phyloP scores from a whole-genome alignment of 1,140 invertebrate genomes.

The Cepaea nemoralis region DNA sequence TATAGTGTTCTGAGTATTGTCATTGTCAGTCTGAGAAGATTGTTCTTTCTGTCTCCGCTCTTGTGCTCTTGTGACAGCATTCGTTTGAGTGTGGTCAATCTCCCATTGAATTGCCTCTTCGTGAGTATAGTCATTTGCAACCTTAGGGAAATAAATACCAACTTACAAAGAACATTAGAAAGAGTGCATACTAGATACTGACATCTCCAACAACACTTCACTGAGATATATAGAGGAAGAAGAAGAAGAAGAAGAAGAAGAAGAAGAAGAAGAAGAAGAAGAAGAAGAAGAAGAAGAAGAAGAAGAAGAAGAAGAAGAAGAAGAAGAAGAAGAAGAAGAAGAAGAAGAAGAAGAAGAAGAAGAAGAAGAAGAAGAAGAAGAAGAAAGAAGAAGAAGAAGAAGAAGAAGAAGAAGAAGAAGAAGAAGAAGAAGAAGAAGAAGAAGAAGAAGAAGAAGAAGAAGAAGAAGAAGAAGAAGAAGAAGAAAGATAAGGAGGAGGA shows the following conservation, averaged over 20 bases:
- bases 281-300: neutral
- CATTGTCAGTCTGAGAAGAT: too few species aligned
- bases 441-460: slow-evolving; percentile 1
- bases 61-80: too few species aligned
- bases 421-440: slow-evolving; percentile 8
- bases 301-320: neutral
- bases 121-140: too few species aligned
- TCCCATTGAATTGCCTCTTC: too few species aligned
- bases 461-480: neutral
- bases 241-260: neutral
- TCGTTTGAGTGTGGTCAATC: too few species aligned
- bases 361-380: slow-evolving; percentile 8
- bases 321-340: slow-evolving; percentile 5
- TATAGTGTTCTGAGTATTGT: too few species aligned
- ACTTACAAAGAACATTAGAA: too few species aligned
- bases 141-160: too few species aligned
- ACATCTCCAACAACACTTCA: too few species aligned
- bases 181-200: too few species aligned
- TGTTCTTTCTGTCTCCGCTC: too few species aligned
- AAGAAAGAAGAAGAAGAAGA: slow-evolving; percentile 5
- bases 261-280: neutral
- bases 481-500: neutral
- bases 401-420: neutral
- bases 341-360: neutral
- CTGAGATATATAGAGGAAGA: neutral